Evolutionary conservation across 1,140 invertebrate genomes (phyloP).

Genomic region (Heliconius eleuchia): DNA sequence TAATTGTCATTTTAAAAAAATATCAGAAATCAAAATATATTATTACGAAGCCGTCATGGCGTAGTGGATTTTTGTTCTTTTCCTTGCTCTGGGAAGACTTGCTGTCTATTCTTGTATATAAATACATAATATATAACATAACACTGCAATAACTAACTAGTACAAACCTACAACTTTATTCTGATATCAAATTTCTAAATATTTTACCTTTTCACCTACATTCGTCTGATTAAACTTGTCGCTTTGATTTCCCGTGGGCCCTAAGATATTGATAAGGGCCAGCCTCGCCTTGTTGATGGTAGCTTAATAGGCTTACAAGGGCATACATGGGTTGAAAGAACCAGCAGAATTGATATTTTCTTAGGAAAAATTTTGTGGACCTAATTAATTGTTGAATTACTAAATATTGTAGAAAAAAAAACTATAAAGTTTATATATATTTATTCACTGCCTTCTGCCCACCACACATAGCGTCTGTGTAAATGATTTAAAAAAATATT

Average conservation of each 20-base stretch:
- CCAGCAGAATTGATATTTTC: background rate
- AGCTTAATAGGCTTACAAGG: conserved; percentile 28
- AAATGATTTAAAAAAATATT: no score
- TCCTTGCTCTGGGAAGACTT: no score
- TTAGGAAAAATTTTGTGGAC: background rate
- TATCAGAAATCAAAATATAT: no score
- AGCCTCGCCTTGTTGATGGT: conserved; percentile 23
- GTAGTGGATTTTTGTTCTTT: no score
- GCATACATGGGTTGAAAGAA: conserved; percentile 1
- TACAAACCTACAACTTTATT: background rate
- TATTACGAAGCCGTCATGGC: no score
- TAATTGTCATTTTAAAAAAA: no score
- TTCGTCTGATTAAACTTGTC: conserved; percentile 35
- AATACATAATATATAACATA: no score
- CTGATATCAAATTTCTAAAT: background rate
- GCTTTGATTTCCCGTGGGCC: conserved; percentile 32
- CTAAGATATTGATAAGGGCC: conserved; percentile 31
- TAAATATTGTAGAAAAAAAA: background rate
- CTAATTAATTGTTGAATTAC: background rate
- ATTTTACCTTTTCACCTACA: conserved; percentile 25
- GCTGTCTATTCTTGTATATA: no score
- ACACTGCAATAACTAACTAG: background rate
- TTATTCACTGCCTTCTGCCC: no score
- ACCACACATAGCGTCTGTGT: no score
- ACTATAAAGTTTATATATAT: no score